Base-by-base conservation (phyloP, 2,113 vertebrate species). In the Rhinoptilus africanus region DNA sequence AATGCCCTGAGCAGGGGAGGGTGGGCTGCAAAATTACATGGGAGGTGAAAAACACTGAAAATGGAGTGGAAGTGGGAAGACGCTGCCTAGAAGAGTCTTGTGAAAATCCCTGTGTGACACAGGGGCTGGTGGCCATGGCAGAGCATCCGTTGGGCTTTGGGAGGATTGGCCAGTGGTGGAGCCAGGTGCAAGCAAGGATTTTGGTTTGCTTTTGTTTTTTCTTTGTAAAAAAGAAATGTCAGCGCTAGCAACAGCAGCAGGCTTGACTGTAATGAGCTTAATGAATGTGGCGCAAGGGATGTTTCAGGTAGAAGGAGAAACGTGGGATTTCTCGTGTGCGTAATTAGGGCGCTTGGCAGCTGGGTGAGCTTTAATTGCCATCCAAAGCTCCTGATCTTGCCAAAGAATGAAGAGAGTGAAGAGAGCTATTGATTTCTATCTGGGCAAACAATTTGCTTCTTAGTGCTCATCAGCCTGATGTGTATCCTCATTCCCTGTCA, bases 391-490 rank as follows among this genome's bases (percentile, higher is more conserved):
- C 62, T 2, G 12, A 51, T 92, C 92, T 89, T 95, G 94, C 94
- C 92, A 89, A 85, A 72, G 89, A 93, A 89, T 10, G 56, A 86
- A 56, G 82, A 86, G 14, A 91, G 66, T 79, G 74, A 95, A 89
- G 66, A 93, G 67, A 88, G 86, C 77, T 96, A 96, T 89, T 89
- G 94, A 94, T 94, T 94, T 95, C 94, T 87, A 89, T 96, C 89
- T 95, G 89, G 92, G 74, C 84, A 85, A 93, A 91, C 92, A 93
- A 92, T 93, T 96, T 85, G 57, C 77, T 89, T 85, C 92, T 89
- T 75, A 88, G 92, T 74, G 84, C 69, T 97, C 92, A 73, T 93
- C 94, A 92, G 62, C 74, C 84, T 92, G 84, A 75, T 82, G 71
- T 79, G 87, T 87, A 39, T 96, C 92, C 95, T 91, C 91, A 76